These are phyloP conservation scores for Varanus komodoensis DNA, from an alignment of 2,113 vertebrate genomes.

Conservation along the genomic window DNA sequence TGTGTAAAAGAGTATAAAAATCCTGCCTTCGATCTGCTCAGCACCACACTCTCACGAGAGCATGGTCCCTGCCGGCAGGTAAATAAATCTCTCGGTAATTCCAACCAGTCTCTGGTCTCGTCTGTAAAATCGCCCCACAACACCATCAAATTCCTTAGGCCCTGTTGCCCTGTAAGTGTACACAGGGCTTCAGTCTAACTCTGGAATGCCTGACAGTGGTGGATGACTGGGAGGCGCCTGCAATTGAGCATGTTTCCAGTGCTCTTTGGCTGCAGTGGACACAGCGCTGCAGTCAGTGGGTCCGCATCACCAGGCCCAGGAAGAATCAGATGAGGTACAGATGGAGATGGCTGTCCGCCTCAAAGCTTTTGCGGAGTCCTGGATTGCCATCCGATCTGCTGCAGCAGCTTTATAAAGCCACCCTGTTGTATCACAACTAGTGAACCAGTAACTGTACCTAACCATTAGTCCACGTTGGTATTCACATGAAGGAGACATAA, in stretches of 20 bases:
- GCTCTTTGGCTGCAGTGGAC: not conserved
- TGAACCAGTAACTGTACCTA: not conserved
- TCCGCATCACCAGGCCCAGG: not conserved
- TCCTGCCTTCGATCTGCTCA: too few species aligned
- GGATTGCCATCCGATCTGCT: not conserved
- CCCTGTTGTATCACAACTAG: not conserved
- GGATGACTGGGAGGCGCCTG: not conserved
- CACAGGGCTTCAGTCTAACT: not conserved
- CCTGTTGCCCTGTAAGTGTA: not conserved
- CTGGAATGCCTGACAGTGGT: not conserved
- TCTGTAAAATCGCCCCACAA: too few species aligned
- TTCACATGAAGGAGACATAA: not conserved
- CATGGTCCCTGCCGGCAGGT: too few species aligned
- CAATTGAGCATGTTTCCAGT: too few species aligned
- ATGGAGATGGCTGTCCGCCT: not conserved
- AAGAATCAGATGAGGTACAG: not conserved
- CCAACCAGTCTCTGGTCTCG: too few species aligned
- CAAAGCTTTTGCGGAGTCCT: not conserved
- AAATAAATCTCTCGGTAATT: too few species aligned
- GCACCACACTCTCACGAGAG: too few species aligned
- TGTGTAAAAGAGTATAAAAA: too few species aligned
- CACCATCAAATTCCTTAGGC: not conserved
- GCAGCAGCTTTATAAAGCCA: not conserved
- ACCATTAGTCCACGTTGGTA: not conserved
- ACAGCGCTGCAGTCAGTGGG: not conserved